Conservation (phyloP, 2,888 invertebrate genomes). For the Megastigmus dorsalis region DNA sequence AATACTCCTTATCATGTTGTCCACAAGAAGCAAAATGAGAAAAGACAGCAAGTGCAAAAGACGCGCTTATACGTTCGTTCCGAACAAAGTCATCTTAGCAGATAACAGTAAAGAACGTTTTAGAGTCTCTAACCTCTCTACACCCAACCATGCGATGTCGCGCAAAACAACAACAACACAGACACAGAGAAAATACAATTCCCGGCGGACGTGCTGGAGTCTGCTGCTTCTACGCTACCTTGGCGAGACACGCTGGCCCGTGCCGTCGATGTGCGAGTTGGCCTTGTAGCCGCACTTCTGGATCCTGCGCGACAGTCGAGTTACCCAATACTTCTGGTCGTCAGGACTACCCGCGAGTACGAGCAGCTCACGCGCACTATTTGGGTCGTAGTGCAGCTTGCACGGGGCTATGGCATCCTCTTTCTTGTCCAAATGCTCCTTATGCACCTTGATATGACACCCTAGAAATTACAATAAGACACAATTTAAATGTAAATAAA, state of each 20-base stretch:
- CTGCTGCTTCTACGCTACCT: conserved; percentile 77
- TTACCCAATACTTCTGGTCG: conserved; percentile 95
- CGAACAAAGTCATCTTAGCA: not conserved
- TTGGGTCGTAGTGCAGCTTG: conserved; percentile 96
- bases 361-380: conserved; percentile 93
- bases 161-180: conserved; percentile 62
- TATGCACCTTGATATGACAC: conserved; percentile 97
- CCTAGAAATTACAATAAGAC: conserved; percentile 77
- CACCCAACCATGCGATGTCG: conserved; percentile 70
- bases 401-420: conserved; percentile 94
- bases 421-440: conserved; percentile 93
- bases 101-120: conserved; percentile 58
- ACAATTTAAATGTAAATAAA: too few relatives aligned
- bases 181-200: conserved; percentile 70
- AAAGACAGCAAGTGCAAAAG: not conserved
- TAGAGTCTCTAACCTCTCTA: conserved; percentile 68
- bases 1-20: not conserved
- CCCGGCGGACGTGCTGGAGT: conserved; percentile 64
- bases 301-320: conserved; percentile 91
- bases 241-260: conserved; percentile 80
- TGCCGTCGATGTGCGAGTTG: conserved; percentile 77
- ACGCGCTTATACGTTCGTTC: not conserved
- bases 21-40: not conserved
- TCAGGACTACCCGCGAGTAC: conserved; percentile 89
- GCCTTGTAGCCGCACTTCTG: conserved; percentile 95